These are phyloP conservation scores for Ophraella communa DNA, from an alignment of 2,888 invertebrate genomes.

Conservation along the genomic window DNA sequence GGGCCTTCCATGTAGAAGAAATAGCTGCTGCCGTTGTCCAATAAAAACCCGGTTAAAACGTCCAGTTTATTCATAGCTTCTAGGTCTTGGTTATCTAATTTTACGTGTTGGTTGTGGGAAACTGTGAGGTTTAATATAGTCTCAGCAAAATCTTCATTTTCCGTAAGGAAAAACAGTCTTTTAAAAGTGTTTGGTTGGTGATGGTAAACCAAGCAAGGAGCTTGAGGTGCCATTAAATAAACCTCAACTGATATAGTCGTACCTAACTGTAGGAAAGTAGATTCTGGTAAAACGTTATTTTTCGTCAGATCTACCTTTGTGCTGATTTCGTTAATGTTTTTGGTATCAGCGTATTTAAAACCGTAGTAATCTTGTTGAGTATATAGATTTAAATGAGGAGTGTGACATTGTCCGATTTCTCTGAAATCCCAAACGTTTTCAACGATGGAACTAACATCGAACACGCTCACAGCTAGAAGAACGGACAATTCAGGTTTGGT, in stretches of 20 bases:
- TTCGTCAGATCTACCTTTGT: conserved; percentile 13
- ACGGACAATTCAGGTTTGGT: conserved; percentile 4
- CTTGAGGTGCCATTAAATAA: conserved; percentile 45
- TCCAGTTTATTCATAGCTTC: conserved; percentile 24
- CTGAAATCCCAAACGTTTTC: conserved; percentile 56
- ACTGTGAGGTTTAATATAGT: conserved; percentile 32
- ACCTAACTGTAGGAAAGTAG: conserved; percentile 34
- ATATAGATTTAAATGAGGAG: conserved; percentile 65
- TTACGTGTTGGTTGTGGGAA: conserved; percentile 38
- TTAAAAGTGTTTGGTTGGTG: conserved; percentile 41
- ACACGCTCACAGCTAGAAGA: conserved; percentile 40
- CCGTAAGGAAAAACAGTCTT: conserved; percentile 42
- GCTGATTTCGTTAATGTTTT: conserved; percentile 38
- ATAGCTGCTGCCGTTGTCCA: conserved; percentile 45
- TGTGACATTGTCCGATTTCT: conserved; percentile 75
- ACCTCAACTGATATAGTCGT: conserved; percentile 45
- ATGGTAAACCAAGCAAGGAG: conserved; percentile 37
- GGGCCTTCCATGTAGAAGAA: conserved; percentile 46
- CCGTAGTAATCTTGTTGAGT: conserved; percentile 15
- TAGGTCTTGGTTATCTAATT: conserved; percentile 15
- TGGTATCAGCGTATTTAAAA: conserved; percentile 1
- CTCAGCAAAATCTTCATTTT: conserved; percentile 30
- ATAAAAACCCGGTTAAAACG: conserved; percentile 45
- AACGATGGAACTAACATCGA: conserved; percentile 44
- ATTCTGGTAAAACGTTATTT: conserved; percentile 21